Base-by-base conservation (phyloP, 2,113 vertebrate species). In the Pseudorasbora parva region DNA sequence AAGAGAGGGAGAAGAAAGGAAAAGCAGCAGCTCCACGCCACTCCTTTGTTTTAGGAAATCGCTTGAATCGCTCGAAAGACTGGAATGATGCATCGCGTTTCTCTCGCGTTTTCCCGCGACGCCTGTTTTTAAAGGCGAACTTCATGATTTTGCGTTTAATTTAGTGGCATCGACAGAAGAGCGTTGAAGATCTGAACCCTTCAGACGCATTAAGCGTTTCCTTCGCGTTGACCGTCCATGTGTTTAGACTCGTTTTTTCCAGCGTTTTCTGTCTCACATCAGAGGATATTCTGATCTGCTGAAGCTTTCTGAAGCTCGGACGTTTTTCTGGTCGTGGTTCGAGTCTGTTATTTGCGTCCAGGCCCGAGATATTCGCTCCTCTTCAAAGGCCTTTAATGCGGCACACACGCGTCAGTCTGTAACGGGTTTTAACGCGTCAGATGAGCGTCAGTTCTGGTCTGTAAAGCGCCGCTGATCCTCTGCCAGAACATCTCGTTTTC, bases 21-120 rank as follows among this genome's bases (percentile, higher is more conserved):
- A 92, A 90, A 68, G 25, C 79, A 78, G 66, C 51, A 45, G 81
- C 33, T 75, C 83, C 74, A 47, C 21, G 85, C 78, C 84, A 85
- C 76, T 89, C 76, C 86, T 87, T 87, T 89, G 85, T 86, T 89
- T 87, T 83, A 86, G 79, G 62, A 82, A 88, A 85, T 82, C 84
- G 73, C 84, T 77, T 75, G 64, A 82, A 45, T 81, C 66, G 88
- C 88, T 89, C 81, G 84, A 90, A 87, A 87, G 90, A 91, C 87
- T 86, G 89, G 89, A 88, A 92, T 93, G 93, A 92, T 87, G 86
- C 87, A 74, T 87, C 81, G 81, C 88, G 90, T 90, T 88, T 88
- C 88, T 89, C 87, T 90, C 86, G 89, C 88, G 89, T 88, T 90
- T 91, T 86, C 88, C 91, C 86, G 85, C 85, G 90, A 90, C 90